Base-by-base conservation (phyloP, 2,113 vertebrate genomes). In the Halichoeres trimaculatus region DNA sequence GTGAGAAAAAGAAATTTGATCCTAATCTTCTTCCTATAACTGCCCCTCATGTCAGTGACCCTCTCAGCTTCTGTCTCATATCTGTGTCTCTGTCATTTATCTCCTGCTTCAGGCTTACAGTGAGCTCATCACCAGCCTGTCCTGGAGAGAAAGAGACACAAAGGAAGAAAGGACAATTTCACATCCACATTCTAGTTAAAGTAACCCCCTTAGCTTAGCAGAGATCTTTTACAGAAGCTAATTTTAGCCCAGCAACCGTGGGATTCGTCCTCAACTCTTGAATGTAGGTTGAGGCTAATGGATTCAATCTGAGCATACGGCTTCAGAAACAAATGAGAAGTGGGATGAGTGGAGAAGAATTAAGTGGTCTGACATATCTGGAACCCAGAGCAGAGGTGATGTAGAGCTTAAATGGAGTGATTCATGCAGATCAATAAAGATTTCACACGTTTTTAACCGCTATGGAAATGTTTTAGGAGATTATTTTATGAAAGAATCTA, bases 241-340 rank as follows among this genome's bases (percentile, higher is more conserved):
- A 90, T 87, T 90, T 87, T 91, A 91, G 85, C 53, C 9, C 34
- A 0, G 51, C 78, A 86, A 89, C 87, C 85, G 78, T 91, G 88
- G 88, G 92, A 91, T 90, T 80, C 52, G 82, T 78, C 87, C 89
- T 91, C 80, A 60, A 91, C 76, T 87, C 83, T 76, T 86, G 67
- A 86, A 93, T 91, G 83, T 91, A 90, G 90, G 88, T 89, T 89
- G 90, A 80, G 74, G 78, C 81, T 80, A 85, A 85, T 83, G 56
- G 60, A 73, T 66, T 77, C 41, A 74, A 69, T 81, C 58, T 8
- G 36, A 69, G 60, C 19, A 17, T 56, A 65, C 23, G n/a, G 71
- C 82, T 23, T 60, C 51, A 13, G 75, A 59, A 62, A 76, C 24
- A 65, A 67, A 76, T 52, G 55, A 70, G 65, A 73, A 58, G 35